Conservation (phyloP, 2,797 vertebrate species). For the Loriculus beryllinus region DNA sequence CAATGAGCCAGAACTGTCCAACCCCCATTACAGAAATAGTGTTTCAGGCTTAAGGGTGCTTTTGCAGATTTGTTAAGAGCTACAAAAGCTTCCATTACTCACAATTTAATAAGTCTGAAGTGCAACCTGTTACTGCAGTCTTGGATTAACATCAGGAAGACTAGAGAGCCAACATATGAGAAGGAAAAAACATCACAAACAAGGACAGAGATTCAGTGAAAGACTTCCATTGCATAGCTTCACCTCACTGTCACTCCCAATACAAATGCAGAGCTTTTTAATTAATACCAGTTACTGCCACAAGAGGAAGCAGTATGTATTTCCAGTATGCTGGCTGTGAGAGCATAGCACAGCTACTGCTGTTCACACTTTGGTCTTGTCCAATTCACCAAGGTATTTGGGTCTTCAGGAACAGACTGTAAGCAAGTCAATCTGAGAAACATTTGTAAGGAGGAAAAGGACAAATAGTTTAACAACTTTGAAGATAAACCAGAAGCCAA, state of each 20-base stretch:
- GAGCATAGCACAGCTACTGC: neutral
- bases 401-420: neutral
- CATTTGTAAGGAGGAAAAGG: neutral
- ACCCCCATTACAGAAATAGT: neutral
- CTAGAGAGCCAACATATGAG: neutral
- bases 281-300: conserved; percentile 11
- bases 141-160: neutral
- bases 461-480: neutral
- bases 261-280: neutral
- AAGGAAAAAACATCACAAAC: neutral
- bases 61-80: neutral
- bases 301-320: conserved; percentile 25
- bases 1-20: neutral
- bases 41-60: neutral
- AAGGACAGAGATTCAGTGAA: neutral
- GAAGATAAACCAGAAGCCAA: neutral
- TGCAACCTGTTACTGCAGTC: neutral
- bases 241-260: neutral
- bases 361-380: neutral
- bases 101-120: conserved; percentile 5
- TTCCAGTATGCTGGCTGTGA: neutral
- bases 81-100: neutral
- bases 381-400: neutral
- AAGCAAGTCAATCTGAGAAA: neutral
- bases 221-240: neutral